Evolutionary conservation across 2,797 vertebrate species (phyloP), one percentile per base, ranked within the genome.

Genomic region (Mareca penelope): DNA sequence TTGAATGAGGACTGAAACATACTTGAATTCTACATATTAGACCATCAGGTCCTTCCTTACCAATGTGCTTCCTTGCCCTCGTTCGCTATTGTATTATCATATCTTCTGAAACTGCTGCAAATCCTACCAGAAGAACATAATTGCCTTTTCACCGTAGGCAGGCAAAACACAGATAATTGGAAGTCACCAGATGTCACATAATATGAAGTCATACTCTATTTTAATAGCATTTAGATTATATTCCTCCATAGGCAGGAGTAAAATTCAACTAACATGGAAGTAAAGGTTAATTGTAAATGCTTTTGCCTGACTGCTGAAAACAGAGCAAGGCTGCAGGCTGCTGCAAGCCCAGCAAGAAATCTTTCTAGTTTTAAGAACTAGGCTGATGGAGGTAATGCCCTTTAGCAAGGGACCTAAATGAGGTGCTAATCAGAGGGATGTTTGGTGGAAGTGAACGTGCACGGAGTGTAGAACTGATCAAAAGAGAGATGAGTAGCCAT

Each of bases 351-450:
- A 97, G 97, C 97, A 97, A 96, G 94, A 93, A 94, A 96, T 98
- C 96, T 91, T 96, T 89, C 92, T 95, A 90, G 93, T 95, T 97
- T 94, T 94, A 97, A 97, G 98, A 98, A 98, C 91, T 97, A 98
- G 98, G 94, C 92, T 97, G 86, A 96, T 91, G 93, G 96, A 96
- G 96, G 94, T 75, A 95, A 88, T 95, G 94, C 85, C 96, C 94
- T 95, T 96, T 92, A 95, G 90, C 76, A 90, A 91, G 87, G 52
- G 86, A 73, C 82, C 89, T 95, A 93, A 95, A 96, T 91, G 91
- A 94, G 65, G 92, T 90, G 91, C 95, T 97, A 95, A 98, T 97
- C 96, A 96, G 94, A 90, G 82, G 76, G 55, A 65, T 79, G 95
- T 96, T 77, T 89, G 57, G 80, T 88, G 67, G 71, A 73, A 88